These are phyloP conservation scores for Tragelaphus strepsiceros DNA, from an alignment of 2,113 vertebrate species.

Conservation along the genomic window DNA sequence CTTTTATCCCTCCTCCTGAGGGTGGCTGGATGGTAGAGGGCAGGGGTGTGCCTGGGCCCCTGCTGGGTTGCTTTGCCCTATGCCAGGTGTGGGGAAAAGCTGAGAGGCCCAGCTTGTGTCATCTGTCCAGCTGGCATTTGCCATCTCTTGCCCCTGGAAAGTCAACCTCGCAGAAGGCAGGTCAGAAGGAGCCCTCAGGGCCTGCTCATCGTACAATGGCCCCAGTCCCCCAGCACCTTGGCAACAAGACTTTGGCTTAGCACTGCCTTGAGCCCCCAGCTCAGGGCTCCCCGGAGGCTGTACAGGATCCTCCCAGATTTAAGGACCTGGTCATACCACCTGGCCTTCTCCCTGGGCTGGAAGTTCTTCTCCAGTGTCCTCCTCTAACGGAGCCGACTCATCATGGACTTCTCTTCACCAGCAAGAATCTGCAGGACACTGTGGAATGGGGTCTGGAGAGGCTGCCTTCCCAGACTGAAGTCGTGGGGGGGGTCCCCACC, in stretches of 20 bases:
- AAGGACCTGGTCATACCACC: background rate
- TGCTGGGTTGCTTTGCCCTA: background rate
- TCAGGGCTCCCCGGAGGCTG: background rate
- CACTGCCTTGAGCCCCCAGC: background rate
- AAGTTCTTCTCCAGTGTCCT: background rate
- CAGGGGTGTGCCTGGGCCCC: background rate
- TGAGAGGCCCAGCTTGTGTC: background rate
- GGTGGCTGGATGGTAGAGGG: background rate
- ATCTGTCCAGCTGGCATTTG: background rate
- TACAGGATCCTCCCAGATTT: background rate
- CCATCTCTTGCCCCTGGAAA: background rate
- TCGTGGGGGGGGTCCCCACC: background rate
- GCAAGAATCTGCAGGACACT: fast-evolving
- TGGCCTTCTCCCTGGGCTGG: background rate
- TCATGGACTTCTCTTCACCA: background rate
- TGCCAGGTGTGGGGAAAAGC: no score
- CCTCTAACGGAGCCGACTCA: background rate
- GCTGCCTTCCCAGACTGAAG: background rate
- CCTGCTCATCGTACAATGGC: fast-evolving
- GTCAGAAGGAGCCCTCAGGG: background rate
- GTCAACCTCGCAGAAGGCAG: fast-evolving
- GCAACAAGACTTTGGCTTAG: background rate
- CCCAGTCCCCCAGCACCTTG: background rate
- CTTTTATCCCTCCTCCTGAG: background rate
- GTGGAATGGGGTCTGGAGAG: background rate